Evolutionary conservation across 2,113 vertebrate genomes (phyloP).

Genomic region (Microcebus lehilahytsara): DNA sequence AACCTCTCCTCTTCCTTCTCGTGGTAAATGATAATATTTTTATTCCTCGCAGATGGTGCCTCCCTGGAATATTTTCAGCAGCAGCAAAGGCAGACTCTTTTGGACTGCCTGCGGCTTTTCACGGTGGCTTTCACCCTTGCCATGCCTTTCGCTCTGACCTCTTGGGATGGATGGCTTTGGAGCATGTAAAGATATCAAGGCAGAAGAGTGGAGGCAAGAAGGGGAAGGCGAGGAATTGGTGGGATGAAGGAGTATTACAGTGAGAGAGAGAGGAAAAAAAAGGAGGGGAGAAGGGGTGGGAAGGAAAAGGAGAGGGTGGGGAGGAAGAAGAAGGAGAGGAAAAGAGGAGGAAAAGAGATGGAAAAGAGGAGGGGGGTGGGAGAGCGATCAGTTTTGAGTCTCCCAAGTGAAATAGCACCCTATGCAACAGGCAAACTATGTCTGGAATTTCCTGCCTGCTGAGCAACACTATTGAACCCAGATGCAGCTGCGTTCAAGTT

Average conservation of each 20-base stretch:
- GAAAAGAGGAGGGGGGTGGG: no score
- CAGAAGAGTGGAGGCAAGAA: background rate
- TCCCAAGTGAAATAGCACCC: background rate
- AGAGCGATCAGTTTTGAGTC: background rate
- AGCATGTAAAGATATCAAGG: background rate
- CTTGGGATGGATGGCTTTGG: background rate
- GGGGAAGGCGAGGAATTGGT: no score
- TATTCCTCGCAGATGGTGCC: constrained; percentile 29
- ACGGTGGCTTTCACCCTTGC: background rate
- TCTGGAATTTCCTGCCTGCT: background rate
- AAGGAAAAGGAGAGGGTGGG: no score
- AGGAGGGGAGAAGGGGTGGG: no score
- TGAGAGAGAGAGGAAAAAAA: no score
- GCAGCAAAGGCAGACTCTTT: background rate
- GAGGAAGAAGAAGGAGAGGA: background rate
- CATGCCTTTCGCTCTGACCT: background rate
- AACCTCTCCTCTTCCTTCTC: background rate
- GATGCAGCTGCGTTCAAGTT: background rate
- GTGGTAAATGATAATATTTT: constrained; percentile 46
- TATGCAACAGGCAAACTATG: background rate
- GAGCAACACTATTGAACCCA: background rate
- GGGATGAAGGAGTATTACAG: no score
- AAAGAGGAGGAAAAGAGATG: background rate
- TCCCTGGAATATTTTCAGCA: background rate
- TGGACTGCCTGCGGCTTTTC: background rate